Evolutionary conservation across 2,888 invertebrate species (phyloP).

Genomic region (Chesias legatella): DNA sequence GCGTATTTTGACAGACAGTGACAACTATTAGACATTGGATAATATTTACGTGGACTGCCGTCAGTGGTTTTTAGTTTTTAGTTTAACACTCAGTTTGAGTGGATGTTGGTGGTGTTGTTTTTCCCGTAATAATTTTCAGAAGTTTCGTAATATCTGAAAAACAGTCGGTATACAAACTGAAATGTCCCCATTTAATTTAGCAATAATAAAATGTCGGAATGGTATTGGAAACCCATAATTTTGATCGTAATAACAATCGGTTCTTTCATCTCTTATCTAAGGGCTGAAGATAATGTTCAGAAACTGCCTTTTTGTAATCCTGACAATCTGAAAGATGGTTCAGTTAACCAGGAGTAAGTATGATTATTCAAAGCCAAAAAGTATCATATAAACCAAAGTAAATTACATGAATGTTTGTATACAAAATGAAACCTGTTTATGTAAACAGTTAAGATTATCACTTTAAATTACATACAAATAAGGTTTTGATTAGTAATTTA

Average conservation of each 20-base stretch:
- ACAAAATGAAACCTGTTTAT: conserved; percentile 7
- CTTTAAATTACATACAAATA: too few relatives aligned
- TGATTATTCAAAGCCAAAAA: background rate
- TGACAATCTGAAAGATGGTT: conserved; percentile 47
- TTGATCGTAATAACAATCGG: conserved; percentile 58
- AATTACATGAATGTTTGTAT: conserved; percentile 7
- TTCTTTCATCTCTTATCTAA: conserved; percentile 57
- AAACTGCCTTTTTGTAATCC: conserved; percentile 74
- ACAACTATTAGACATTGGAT: conserved; percentile 24
- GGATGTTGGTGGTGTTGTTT: conserved; percentile 13
- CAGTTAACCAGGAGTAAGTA: conserved; percentile 63
- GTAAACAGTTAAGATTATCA: too few relatives aligned
- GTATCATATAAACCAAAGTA: background rate
- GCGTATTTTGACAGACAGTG: conserved; percentile 20
- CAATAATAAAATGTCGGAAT: conserved; percentile 69
- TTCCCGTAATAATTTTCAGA: conserved; percentile 39
- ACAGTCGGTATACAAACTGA: conserved; percentile 47
- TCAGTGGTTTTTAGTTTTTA: conserved; percentile 14
- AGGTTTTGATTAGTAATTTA: too few relatives aligned
- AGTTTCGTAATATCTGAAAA: conserved; percentile 59
- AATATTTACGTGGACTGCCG: conserved; percentile 43
- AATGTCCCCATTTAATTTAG: conserved; percentile 65
- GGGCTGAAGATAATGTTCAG: conserved; percentile 63
- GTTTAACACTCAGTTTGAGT: conserved; percentile 22
- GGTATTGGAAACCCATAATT: conserved; percentile 70